Evolutionary conservation across 2,888 invertebrate genomes (phyloP), one percentile per base, ranked within the genome.

Genomic region (Meghimatium bilineatum): DNA sequence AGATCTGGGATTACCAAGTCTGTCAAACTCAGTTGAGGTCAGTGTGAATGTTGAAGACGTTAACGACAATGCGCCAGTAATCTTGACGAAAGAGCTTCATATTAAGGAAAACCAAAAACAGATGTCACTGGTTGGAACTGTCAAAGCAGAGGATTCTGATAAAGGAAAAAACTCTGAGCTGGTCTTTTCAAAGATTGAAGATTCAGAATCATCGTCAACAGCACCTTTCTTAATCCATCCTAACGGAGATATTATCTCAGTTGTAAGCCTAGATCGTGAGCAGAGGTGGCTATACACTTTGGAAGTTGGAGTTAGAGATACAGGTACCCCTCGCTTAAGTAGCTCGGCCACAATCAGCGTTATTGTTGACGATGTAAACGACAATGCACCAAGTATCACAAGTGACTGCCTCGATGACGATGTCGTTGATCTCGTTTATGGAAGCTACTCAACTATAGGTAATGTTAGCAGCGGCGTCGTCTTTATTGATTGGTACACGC

Each of bases 61-160:
- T 80, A 94, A 94, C 83, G 98, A 98, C 93, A 95, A 98, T 88
- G 97, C 96, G 93, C 99, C 99, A 52, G 95, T 98, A 60, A 98
- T 99, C 94, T 97, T 96, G 93, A 97, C 97, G 91, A 96, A 97
- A 90, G 97, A 96, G 93, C 88, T 93, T n/a, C 87, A 87, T 63
- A 96, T 97, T 12, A 87, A 89, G 10, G 93, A 93, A 85, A 92
- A 92, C 80, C 89, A 87, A 77, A 89, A 91, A 14, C 85, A 88
- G 20, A 90, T 89, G 12, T 89, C 91, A 0, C 85, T 88, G 49
- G 89, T 93, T 20, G 90, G 92, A 5, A 91, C 91, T 78, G 71
- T 94, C 29, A 87, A 87, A 3, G 94, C 93, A n/a, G 83, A 52
- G 6, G 94, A 91, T 71, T 63, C 79, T 20, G 92, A 92, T 83